Conservation (phyloP, 2,888 invertebrate species). For the Boloria euphrosyne region DNA sequence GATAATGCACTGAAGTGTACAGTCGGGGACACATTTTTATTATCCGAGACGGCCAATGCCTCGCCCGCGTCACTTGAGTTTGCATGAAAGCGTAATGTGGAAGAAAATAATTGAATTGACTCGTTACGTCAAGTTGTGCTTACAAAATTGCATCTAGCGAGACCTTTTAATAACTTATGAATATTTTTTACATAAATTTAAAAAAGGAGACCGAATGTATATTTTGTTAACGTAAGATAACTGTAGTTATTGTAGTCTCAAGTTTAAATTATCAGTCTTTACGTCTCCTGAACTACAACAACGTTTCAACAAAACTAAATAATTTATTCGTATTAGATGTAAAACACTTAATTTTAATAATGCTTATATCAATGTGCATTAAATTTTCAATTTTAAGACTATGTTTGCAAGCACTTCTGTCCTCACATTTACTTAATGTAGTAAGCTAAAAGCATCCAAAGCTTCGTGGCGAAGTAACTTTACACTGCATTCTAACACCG, state of each 20-base stretch:
- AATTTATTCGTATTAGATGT: too few species aligned
- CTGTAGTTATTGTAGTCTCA: too few species aligned
- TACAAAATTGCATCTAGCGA: conserved; percentile 12
- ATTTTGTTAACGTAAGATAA: too few species aligned
- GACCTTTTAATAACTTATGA: neutral
- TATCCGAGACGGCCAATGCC: conserved; percentile 29
- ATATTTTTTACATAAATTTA: conserved; percentile 3
- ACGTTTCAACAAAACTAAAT: too few species aligned
- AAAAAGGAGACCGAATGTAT: too few species aligned
- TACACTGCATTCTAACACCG: conserved; percentile 27
- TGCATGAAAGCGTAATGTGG: conserved; percentile 33
- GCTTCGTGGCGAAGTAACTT: conserved; percentile 28
- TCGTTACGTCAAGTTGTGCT: conserved; percentile 17
- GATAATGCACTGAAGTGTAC: conserved; percentile 25
- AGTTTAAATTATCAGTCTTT: too few species aligned
- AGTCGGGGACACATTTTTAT: conserved; percentile 28
- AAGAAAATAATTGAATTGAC: conserved; percentile 34
- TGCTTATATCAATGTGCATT: neutral
- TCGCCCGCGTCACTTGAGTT: conserved; percentile 21
- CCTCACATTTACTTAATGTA: conserved; percentile 23
- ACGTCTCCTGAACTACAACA: too few species aligned
- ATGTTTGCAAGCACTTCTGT: conserved; percentile 20
- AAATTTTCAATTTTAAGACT: conserved; percentile 7
- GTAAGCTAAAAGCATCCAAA: conserved; percentile 34
- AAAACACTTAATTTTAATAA: neutral